Evolutionary conservation across 2,888 invertebrate genomes (phyloP).

Genomic region (Melangyna quadrimaculata): DNA sequence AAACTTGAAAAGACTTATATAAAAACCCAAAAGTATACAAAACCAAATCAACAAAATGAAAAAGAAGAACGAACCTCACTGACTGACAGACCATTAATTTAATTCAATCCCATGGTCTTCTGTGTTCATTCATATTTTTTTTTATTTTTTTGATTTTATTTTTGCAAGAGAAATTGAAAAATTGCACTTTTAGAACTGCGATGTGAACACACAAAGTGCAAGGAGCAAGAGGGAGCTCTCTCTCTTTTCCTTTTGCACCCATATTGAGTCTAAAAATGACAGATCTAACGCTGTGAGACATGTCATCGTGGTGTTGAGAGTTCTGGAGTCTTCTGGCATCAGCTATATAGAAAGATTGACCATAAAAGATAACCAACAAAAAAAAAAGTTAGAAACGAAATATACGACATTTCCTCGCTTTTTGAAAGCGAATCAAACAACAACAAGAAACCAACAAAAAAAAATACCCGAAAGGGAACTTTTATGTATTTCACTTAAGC

Average conservation of each 20-base stretch:
- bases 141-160: neutral
- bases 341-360: slow-evolving; percentile 28
- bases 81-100: slow-evolving; percentile 49
- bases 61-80: slow-evolving; percentile 8
- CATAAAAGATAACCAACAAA: slow-evolving; percentile 30
- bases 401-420: neutral
- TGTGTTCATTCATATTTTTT: slow-evolving; percentile 12
- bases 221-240: neutral
- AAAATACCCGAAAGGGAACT: neutral
- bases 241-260: slow-evolving; percentile 30
- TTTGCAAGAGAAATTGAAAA: slow-evolving; percentile 38
- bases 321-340: neutral
- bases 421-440: neutral
- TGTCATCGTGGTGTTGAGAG: slow-evolving; percentile 44
- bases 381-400: neutral
- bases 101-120: slow-evolving; percentile 41
- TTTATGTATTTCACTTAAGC: slow-evolving; percentile 17
- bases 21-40: neutral
- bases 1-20: slow-evolving; percentile 2
- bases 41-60: neutral
- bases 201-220: too few relatives aligned
- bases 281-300: slow-evolving; percentile 54
- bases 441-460: too few relatives aligned
- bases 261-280: slow-evolving; percentile 63
- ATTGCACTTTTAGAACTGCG: slow-evolving; percentile 49